Evolutionary conservation across 2,113 vertebrate species (phyloP).

Genomic region (Nanger granti): DNA sequence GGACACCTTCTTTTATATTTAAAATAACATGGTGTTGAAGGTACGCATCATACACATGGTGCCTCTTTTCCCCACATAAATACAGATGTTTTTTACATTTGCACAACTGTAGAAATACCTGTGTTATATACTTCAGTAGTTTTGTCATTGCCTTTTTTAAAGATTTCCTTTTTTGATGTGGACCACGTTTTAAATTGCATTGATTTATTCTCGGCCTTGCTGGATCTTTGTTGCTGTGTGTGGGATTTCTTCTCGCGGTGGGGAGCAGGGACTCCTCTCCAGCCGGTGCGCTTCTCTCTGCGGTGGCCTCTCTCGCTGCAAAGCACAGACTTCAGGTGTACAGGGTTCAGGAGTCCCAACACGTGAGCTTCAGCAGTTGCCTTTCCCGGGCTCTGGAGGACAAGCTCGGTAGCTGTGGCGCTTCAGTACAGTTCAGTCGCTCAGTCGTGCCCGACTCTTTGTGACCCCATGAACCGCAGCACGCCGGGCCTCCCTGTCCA

Average conservation of each 20-base stretch:
- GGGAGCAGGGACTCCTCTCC: accelerated
- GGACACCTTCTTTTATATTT: no score
- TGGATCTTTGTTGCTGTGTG: not conserved
- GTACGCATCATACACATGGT: accelerated
- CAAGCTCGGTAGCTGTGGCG: not conserved
- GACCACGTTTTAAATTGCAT: not conserved
- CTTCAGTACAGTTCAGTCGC: accelerated
- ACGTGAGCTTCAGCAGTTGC: not conserved
- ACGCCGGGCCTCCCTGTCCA: not conserved
- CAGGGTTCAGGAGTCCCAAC: not conserved
- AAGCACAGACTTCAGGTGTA: not conserved
- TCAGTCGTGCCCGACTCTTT: accelerated
- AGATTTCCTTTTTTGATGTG: not conserved
- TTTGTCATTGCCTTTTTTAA: not conserved
- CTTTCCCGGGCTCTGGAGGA: not conserved
- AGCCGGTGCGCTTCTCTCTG: accelerated
- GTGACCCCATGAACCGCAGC: accelerated
- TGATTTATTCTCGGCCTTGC: not conserved
- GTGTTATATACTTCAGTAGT: accelerated
- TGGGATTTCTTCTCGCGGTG: accelerated
- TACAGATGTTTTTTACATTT: accelerated
- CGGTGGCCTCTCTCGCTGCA: accelerated
- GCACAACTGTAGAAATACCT: not conserved
- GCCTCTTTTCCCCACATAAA: accelerated
- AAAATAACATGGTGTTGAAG: not conserved